These are phyloP conservation scores for Toxotes chatareus DNA, from an alignment of 2,113 vertebrate genomes.

Conservation along the genomic window DNA sequence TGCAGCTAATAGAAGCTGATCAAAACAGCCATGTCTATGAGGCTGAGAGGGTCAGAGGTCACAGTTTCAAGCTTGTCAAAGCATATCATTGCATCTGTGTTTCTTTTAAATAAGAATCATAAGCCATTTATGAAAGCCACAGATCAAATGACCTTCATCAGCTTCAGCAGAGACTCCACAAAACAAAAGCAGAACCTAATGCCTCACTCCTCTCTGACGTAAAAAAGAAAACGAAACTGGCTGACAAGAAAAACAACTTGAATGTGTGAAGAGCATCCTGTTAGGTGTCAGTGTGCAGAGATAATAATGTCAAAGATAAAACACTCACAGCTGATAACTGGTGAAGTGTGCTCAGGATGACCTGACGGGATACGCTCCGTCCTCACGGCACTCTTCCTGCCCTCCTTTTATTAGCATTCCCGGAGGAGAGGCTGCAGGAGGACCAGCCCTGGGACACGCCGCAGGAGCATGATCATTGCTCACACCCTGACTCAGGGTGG, in stretches of 20 bases:
- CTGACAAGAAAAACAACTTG: constrained; percentile 9
- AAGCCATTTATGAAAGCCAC: not conserved
- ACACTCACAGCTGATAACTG: constrained; percentile 72
- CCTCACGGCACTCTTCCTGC: not conserved
- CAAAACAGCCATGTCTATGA: constrained; percentile 16
- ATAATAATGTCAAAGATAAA: constrained; percentile 35
- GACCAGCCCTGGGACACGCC: constrained; percentile 3
- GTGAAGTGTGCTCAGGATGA: constrained; percentile 12
- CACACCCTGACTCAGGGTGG: constrained; percentile 72
- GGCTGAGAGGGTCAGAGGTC: constrained; percentile 39
- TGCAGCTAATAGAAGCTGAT: constrained; percentile 54
- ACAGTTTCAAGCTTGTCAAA: constrained; percentile 5
- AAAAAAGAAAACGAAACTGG: not conserved
- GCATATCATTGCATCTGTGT: not conserved
- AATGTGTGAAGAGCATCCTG: not conserved
- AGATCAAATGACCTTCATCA: not conserved
- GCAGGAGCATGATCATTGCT: constrained; percentile 67
- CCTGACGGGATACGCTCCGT: constrained; percentile 8
- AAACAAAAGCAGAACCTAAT: not conserved
- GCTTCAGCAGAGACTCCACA: not conserved
- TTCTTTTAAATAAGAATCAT: not conserved
- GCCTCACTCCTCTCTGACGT: not conserved
- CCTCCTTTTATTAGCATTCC: constrained; percentile 66
- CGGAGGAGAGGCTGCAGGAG: constrained; percentile 17
- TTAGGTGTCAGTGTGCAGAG: not conserved